Percentiles rank a stretch among this genome's conserved stretches.
phyloP scores from a whole-genome alignment of 2,888 invertebrate genomes.

The Taenaris catops region DNA sequence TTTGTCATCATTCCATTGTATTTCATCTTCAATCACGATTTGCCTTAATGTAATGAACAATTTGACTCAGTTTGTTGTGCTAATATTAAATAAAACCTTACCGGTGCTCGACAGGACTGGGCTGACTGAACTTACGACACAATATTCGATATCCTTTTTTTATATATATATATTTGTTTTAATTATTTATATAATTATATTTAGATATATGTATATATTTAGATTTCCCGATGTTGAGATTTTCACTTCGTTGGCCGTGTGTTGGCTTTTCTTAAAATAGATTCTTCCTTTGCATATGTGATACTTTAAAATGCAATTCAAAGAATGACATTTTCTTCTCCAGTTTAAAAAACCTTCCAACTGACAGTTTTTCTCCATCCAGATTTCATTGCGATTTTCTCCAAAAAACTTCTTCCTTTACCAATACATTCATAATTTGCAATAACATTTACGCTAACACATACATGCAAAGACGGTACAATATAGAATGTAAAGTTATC shows the following conservation, averaged over 20 bases:
- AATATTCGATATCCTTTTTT: slow-evolving; percentile 16
- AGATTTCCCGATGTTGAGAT: too few species aligned
- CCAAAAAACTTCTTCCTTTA: slow-evolving; percentile 1
- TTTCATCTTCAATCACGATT: too few species aligned
- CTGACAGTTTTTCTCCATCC: too few species aligned
- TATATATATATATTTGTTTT: slow-evolving; percentile 3
- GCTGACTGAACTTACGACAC: slow-evolving; percentile 64
- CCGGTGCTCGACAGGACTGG: slow-evolving; percentile 62
- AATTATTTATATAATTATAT: slow-evolving; percentile 9
- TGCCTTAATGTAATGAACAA: slow-evolving; percentile 33
- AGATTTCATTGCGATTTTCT: neutral
- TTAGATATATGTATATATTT: slow-evolving; percentile 23
- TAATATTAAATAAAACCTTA: slow-evolving; percentile 46
- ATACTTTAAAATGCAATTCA: too few species aligned
- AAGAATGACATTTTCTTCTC: neutral
- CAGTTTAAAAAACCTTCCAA: too few species aligned
- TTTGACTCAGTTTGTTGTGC: slow-evolving; percentile 37
- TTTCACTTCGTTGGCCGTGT: too few species aligned
- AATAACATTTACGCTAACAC: slow-evolving; percentile 7
- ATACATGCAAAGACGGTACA: slow-evolving; percentile 12
- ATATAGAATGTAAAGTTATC: slow-evolving; percentile 4
- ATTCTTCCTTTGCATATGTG: too few species aligned
- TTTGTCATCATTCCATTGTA: too few species aligned
- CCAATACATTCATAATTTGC: neutral
- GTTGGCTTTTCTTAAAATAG: too few species aligned